phyloP scores from a whole-genome alignment of 2,113 vertebrate genomes.

The Ibidorhyncha struthersii region DNA sequence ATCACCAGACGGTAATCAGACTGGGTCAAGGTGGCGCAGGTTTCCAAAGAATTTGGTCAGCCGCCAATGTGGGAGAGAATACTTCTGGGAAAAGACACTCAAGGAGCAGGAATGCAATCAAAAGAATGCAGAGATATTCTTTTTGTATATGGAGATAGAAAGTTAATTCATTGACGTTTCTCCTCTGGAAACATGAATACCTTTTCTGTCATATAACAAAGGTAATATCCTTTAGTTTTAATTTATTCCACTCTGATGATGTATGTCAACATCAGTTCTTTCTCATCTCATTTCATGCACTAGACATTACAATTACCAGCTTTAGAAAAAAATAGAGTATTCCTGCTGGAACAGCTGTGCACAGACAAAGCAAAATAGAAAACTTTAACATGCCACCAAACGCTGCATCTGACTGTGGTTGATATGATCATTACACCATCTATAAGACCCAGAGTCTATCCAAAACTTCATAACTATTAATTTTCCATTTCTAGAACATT shows the following conservation, averaged over 20 bases:
- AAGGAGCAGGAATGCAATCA: not conserved
- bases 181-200: not conserved
- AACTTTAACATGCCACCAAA: not conserved
- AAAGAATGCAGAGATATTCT: not conserved
- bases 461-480: not conserved
- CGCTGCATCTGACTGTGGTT: not conserved
- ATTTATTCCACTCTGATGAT: not conserved
- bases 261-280: not conserved
- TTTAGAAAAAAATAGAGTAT: not conserved
- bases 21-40: not conserved
- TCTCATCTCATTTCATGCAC: not conserved
- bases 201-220: not conserved
- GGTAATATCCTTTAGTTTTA: not conserved
- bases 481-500: not conserved
- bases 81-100: not conserved
- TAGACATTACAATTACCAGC: not conserved
- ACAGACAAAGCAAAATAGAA: not conserved
- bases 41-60: not conserved
- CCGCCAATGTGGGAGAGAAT: not conserved
- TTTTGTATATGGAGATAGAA: not conserved
- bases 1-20: not conserved
- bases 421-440: not conserved
- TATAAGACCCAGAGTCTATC: not conserved
- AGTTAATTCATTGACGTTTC: not conserved
- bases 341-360: not conserved